Evolutionary conservation across 37 sponge, comb jelly and placozoan species (phyloP).

Genomic region (Halisarca cf. caerulea): DNA sequence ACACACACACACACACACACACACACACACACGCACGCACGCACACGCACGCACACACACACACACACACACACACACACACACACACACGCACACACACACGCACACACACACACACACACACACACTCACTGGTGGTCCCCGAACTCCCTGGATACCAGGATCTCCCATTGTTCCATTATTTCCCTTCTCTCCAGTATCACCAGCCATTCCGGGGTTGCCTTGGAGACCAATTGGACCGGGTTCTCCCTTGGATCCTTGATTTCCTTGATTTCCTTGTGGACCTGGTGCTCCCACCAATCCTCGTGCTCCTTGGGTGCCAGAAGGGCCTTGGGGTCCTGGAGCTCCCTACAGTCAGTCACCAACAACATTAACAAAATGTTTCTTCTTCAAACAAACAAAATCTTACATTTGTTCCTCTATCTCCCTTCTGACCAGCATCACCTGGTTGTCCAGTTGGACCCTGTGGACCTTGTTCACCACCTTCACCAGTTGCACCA

Average conservation of each 20-base stretch:
- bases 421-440: not conserved
- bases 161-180: not conserved
- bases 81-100: constrained; percentile 7
- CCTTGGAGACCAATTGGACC: not conserved
- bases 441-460: constrained; percentile 3
- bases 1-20: too few species aligned
- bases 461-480: not conserved
- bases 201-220: not conserved
- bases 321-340: not conserved
- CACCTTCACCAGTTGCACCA: constrained; percentile 13
- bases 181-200: not conserved
- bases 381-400: too few species aligned
- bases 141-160: not conserved
- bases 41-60: too few species aligned
- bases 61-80: not conserved
- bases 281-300: not conserved
- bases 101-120: not conserved
- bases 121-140: not conserved
- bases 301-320: not conserved
- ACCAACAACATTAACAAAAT: too few species aligned
- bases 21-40: too few species aligned
- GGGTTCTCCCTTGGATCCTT: not conserved
- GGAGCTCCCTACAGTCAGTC: not conserved
- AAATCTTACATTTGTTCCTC: not conserved
- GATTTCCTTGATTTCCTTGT: not conserved